Conservation (phyloP, 2,797 vertebrate genomes). For the Dendrocincla fuliginosa region DNA sequence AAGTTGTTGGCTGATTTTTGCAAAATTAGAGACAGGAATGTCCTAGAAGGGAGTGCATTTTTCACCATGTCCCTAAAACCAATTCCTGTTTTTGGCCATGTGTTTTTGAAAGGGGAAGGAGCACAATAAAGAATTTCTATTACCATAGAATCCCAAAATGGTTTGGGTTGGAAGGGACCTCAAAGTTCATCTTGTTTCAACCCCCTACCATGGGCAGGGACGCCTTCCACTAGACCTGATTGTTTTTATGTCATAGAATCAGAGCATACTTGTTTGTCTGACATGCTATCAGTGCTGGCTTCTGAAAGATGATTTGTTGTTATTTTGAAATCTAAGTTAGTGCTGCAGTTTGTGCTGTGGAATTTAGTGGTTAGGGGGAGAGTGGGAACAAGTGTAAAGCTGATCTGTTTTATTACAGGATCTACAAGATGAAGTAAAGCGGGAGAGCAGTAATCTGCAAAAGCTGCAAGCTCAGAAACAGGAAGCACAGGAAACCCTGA, state of each 20-base stretch:
- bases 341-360: background rate
- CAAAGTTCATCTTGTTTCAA: background rate
- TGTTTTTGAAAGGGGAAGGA: background rate
- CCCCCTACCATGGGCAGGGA: background rate
- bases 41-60: background rate
- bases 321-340: background rate
- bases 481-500: slow-evolving; percentile 90
- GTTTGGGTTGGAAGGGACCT: background rate
- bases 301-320: background rate
- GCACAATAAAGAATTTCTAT: background rate
- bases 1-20: background rate
- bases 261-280: background rate
- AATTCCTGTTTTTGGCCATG: background rate
- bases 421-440: slow-evolving; percentile 92
- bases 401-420: slow-evolving; percentile 79
- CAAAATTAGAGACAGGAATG: background rate
- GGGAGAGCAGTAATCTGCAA: slow-evolving; percentile 87
- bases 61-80: background rate
- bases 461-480: slow-evolving; percentile 90
- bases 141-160: background rate
- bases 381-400: background rate
- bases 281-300: background rate
- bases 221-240: background rate
- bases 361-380: background rate
- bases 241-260: background rate